phyloP scores from a whole-genome alignment of 1,140 invertebrate genomes.

The Leptopilina boulardi region DNA sequence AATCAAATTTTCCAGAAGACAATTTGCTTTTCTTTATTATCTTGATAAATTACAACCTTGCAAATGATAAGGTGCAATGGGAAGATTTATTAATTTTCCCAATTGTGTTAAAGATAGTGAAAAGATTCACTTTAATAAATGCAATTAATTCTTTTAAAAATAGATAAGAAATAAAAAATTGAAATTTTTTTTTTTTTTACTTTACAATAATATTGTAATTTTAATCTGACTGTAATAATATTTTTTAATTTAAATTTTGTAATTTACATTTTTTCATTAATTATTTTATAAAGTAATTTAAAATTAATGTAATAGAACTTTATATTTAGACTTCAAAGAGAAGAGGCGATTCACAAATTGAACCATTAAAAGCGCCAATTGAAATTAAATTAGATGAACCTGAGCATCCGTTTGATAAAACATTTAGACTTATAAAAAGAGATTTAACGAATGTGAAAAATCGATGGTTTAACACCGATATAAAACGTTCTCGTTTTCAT shows the following conservation, averaged over 20 bases:
- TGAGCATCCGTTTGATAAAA: conserved; percentile 17
- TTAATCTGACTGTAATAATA: too few relatives aligned
- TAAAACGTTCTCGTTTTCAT: background rate
- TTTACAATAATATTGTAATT: too few relatives aligned
- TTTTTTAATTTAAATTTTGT: too few relatives aligned
- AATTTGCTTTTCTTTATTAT: background rate
- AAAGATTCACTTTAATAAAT: too few relatives aligned
- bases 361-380: background rate
- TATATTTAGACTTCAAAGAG: background rate
- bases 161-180: too few relatives aligned
- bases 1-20: background rate
- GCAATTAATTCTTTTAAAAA: too few relatives aligned
- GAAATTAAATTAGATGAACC: background rate
- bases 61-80: background rate
- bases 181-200: too few relatives aligned
- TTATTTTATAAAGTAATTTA: too few relatives aligned
- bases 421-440: background rate
- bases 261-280: too few relatives aligned
- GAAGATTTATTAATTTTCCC: background rate
- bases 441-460: background rate
- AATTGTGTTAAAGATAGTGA: too few relatives aligned
- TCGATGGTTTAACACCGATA: background rate
- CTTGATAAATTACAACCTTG: background rate
- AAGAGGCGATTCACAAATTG: background rate
- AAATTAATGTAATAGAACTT: background rate